Evolutionary conservation across 2,113 vertebrate species (phyloP), one percentile per base, ranked within the genome.

Genomic region (Paramisgurnus dabryanus): DNA sequence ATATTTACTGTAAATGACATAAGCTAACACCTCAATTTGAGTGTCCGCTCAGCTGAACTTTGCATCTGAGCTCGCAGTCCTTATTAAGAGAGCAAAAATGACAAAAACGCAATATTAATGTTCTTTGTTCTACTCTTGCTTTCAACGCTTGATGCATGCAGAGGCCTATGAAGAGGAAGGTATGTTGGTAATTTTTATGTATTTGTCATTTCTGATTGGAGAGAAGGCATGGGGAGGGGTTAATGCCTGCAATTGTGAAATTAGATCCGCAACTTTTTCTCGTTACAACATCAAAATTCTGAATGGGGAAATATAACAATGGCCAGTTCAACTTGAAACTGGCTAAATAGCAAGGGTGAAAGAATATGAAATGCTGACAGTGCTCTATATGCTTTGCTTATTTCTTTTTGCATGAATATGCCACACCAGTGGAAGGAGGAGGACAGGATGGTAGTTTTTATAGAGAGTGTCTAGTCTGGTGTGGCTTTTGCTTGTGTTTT

Each of bases 121-220:
- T 75, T 89, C 27, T 90, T 82, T 91, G 79, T 93, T 94, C 88
- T 92, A 90, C 90, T 91, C 88, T 92, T 91, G 87, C 92, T 92
- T 90, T 88, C 87, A 86, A 88, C 86, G 88, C 89, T 93, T 91
- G 89, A 89, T 92, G 90, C 92, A 92, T 93, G 92, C 92, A 94
- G 93, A 93, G 73, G 91, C 85, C 90, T 93, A 93, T 89, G 92
- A 92, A 89, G 92, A 94, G 87, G 92, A 94, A 93, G 92, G 92
- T 92, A 93, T 79, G 92, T 93, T 76, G 74, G 87, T 40, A 80
- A 86, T 73, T 80, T 89, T 86, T 75, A 85, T 89, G 81, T 85
- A 79, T 70, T 76, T 83, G 64, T 83, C 4, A 53, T 77, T 80
- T 87, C 77, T 83, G 60, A 83, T 80, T 86, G 75, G 83, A 80